Base-by-base conservation (phyloP, 2,888 invertebrate genomes). In the Chymomyza fuscimana region DNA sequence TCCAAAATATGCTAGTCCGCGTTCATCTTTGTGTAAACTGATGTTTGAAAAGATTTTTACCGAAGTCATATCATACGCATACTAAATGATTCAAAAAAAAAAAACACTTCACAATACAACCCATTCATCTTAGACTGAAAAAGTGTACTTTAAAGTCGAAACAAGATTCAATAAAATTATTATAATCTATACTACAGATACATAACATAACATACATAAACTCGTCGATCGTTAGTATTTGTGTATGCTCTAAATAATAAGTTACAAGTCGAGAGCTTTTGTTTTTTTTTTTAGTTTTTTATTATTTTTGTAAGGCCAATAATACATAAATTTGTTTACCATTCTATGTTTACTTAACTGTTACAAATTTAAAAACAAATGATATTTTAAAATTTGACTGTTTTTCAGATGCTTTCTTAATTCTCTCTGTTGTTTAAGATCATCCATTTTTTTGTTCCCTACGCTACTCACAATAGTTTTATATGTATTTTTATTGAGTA, bases 221-320 rank as follows among this genome's bases (percentile, higher is more conserved):
- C 19, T 19, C 19, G 19, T 19, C 19, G 2, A 19, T 19, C 19
- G 19, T 19, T 19, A 19, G 19, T 19, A 19, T 19, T 19, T 19
- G 2, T 19, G 2, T 32, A 5, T 32, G 32, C 32, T 32, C 32
- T 6, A 32, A 32, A 32, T 40, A 40, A 40, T 0, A 40, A 46
- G 10, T 46, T 12, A 46, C 40, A 36, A 36, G 36, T 12, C 6
- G 40, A 4, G 32, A 5, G 9, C 58, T 1, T 0, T 32, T 29
- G 46, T 5, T 63, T 36, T 36, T 61, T 32, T 61, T 60, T 80
- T 74, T 74, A 71, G 69, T 19, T 36, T 46, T 82, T 87, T 83
- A 83, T 87, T 82, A 75, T 69, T 73, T 63, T 72, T 82, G 72
- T 62, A 80, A 74, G 81, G 81, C 77, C 86, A 83, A 74, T 83